Conservation (phyloP, 2,888 invertebrate species). For the Drosophila hamatofila region DNA sequence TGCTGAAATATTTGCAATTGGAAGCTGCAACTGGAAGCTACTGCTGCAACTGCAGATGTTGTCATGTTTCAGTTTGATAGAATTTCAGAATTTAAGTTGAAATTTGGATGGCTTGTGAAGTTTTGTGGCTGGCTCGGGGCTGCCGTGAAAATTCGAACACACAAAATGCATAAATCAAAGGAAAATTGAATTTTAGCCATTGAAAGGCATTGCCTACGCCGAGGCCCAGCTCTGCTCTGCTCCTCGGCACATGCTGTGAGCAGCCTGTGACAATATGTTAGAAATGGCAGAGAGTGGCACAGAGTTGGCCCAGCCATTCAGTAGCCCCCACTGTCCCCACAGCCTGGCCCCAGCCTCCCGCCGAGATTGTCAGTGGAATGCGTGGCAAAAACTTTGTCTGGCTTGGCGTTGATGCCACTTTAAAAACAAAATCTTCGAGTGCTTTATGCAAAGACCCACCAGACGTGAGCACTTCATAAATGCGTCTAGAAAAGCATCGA, state of each 20-base stretch:
- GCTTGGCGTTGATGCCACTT: slow-evolving; percentile 64
- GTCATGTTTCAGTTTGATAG: slow-evolving; percentile 49
- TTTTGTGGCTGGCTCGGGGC: slow-evolving; percentile 8
- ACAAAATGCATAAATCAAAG: slow-evolving; percentile 76
- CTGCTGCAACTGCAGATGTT: slow-evolving; percentile 35
- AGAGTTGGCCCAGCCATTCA: background rate
- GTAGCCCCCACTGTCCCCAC: too few relatives aligned
- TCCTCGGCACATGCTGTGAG: slow-evolving; percentile 46
- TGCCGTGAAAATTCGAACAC: slow-evolving; percentile 53
- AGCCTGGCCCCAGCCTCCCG: background rate
- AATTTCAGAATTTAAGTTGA: slow-evolving; percentile 56
- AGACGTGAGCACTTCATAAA: slow-evolving; percentile 35
- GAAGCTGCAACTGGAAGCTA: slow-evolving; percentile 6
- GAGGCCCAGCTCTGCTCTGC: slow-evolving; percentile 25
- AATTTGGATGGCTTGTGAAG: slow-evolving; percentile 22
- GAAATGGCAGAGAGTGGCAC: background rate
- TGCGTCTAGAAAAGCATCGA: slow-evolving; percentile 8
- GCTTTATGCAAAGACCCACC: slow-evolving; percentile 58
- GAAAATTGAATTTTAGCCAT: slow-evolving; percentile 72
- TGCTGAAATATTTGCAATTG: slow-evolving; percentile 8
- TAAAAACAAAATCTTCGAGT: slow-evolving; percentile 59
- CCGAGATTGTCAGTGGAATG: slow-evolving; percentile 5
- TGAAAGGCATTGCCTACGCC: slow-evolving; percentile 56
- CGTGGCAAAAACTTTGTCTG: slow-evolving; percentile 59
- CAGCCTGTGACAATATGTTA: slow-evolving; percentile 47